Evolutionary conservation across 1,140 invertebrate genomes (phyloP), one percentile per base, ranked within the genome.

Genomic region (Whitmania pigra): DNA sequence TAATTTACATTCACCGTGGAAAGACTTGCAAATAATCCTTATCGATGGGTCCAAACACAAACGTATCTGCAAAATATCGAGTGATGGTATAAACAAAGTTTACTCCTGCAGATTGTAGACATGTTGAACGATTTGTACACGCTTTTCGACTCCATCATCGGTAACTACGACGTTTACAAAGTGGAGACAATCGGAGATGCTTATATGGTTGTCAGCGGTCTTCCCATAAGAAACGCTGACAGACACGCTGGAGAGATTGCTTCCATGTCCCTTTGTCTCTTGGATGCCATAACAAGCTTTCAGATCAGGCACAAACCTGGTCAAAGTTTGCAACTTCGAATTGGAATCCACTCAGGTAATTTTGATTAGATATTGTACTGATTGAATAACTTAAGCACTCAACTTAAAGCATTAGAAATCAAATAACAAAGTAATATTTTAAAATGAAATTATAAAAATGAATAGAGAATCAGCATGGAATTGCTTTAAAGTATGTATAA

Each of bases 151-250:
- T 91, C 90, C 0, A 93, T 96, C 76, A 93, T 97, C 74, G 93
- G 93, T 80, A 89, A 95, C 77, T 98, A 93, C 78, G 93, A 98
- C 83, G 94, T 97, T 9, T 99, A 99, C 81, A 99, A 99, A 87
- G 73, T 82, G 43, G 75, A 75, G 63, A 75, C 75, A 27, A 75
- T 75, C 25, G 77, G 84, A n/a, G 83, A 85, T 76, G 83, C 82
- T 2, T 81, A 80, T 71, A 79, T 80, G 78, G 81, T 83, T 13
- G 78, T 79, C 27, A 78, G 76, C 67, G 82, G 82, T 2, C 76
- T 83, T 17, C 82, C 82, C 18, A 80, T 80, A 67, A 76, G 76
- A 43, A 81, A 83, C 70, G 91, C 89, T n/a, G 66, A 74, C 63
- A 72, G 87, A 74, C 91, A 93, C 80, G 90, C 90, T 0, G 88